These are phyloP conservation scores for Sebastes iracundus DNA, from an alignment of 2,797 vertebrate genomes.

Conservation along the genomic window DNA sequence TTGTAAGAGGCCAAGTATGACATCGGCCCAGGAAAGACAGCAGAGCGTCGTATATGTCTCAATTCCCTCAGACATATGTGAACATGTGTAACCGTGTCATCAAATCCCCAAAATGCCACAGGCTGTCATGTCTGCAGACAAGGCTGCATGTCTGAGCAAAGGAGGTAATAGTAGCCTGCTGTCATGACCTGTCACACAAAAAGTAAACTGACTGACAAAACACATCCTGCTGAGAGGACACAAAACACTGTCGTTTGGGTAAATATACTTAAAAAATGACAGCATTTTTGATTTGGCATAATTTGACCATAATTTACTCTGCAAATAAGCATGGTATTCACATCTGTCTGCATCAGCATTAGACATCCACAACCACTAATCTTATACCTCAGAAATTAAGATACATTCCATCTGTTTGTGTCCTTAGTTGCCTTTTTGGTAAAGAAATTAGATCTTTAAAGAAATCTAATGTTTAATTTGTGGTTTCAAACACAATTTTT, in stretches of 20 bases:
- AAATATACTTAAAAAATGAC: constrained; percentile 10
- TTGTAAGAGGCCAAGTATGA: constrained; percentile 56
- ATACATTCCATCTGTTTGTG: neutral
- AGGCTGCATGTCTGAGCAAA: constrained; percentile 17
- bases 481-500: neutral
- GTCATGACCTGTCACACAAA: constrained; percentile 55
- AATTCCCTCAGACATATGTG: constrained; percentile 71
- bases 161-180: constrained; percentile 51
- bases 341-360: constrained; percentile 8
- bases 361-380: constrained; percentile 1
- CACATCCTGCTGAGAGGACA: neutral
- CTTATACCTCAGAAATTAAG: neutral
- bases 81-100: constrained; percentile 74
- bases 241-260: neutral
- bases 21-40: constrained; percentile 51
- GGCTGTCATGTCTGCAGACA: constrained; percentile 50
- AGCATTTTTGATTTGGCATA: neutral
- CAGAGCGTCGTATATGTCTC: constrained; percentile 53
- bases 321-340: neutral
- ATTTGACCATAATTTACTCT: neutral
- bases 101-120: constrained; percentile 61
- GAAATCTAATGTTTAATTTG: neutral
- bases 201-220: constrained; percentile 21
- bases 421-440: neutral
- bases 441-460: neutral